Evolutionary conservation across 92 coral and sea anemone species (phyloP).

Genomic region (Siderastrea radians): DNA sequence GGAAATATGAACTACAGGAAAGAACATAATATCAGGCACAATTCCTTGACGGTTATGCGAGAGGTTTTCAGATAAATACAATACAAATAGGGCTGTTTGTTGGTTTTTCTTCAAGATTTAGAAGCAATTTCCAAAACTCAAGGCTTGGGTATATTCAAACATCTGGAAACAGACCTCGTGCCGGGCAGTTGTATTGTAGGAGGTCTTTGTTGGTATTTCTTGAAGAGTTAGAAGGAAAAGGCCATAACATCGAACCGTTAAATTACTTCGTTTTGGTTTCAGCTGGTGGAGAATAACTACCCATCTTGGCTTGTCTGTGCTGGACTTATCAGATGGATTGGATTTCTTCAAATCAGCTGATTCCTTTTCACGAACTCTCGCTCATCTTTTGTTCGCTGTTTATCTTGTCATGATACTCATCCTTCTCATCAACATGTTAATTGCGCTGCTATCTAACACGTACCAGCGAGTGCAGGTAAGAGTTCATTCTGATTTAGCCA

Average conservation of each 20-base stretch:
- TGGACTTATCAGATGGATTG: conserved; percentile 16
- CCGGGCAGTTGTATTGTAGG: no score
- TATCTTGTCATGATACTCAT: conserved; percentile 8
- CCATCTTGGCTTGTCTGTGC: conserved; percentile 10
- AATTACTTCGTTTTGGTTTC: background rate
- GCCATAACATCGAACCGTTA: background rate
- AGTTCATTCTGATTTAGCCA: background rate
- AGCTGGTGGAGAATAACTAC: conserved; percentile 8
- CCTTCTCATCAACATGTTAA: conserved; percentile 16
- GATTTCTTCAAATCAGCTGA: background rate
- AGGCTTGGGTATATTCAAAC: no score
- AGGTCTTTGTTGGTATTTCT: background rate
- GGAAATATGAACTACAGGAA: no score
- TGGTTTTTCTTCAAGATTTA: no score
- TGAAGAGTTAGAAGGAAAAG: background rate
- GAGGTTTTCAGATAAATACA: no score
- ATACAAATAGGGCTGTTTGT: no score
- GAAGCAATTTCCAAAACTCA: no score
- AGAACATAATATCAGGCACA: no score
- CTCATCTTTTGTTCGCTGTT: background rate
- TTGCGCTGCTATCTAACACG: conserved; percentile 8
- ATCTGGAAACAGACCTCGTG: no score
- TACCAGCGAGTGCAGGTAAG: conserved; percentile 11
- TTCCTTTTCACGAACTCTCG: background rate
- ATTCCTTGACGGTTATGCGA: no score